Conservation (phyloP, 2,113 vertebrate genomes). For the Brachypodius melanocephalos region DNA sequence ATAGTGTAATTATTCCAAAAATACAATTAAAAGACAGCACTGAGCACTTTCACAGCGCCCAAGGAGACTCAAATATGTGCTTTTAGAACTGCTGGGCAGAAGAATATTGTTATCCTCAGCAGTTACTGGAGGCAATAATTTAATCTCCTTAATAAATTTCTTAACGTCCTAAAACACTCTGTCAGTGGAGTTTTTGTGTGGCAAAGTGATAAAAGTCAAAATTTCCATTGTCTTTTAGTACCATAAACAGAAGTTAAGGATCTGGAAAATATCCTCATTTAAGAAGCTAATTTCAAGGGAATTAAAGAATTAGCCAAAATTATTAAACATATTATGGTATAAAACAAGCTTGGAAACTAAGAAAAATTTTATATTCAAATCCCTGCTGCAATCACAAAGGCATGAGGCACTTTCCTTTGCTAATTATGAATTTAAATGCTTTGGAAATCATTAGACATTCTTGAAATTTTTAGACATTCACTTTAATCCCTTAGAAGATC, state of each 20-base stretch:
- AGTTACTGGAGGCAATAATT: conserved; percentile 12
- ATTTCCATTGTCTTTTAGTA: neutral
- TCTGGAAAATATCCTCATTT: neutral
- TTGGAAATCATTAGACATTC: neutral
- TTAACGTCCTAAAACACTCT: neutral
- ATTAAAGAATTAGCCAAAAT: neutral
- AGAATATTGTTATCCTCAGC: neutral
- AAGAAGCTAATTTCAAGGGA: neutral
- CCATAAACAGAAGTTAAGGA: neutral
- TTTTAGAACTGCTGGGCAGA: neutral
- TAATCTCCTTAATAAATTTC: neutral
- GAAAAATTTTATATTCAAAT: neutral
- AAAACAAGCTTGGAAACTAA: neutral
- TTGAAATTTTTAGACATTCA: neutral
- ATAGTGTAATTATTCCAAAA: neutral
- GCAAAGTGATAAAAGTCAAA: neutral
- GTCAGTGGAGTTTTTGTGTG: neutral
- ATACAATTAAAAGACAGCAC: neutral
- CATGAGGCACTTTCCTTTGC: neutral
- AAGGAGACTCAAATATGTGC: neutral
- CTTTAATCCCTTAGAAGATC: neutral
- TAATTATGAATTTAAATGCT: neutral
- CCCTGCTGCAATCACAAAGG: neutral
- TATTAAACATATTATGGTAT: neutral
- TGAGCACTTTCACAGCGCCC: neutral